Evolutionary conservation across 2,113 vertebrate species (phyloP).

Genomic region (Colius striatus): DNA sequence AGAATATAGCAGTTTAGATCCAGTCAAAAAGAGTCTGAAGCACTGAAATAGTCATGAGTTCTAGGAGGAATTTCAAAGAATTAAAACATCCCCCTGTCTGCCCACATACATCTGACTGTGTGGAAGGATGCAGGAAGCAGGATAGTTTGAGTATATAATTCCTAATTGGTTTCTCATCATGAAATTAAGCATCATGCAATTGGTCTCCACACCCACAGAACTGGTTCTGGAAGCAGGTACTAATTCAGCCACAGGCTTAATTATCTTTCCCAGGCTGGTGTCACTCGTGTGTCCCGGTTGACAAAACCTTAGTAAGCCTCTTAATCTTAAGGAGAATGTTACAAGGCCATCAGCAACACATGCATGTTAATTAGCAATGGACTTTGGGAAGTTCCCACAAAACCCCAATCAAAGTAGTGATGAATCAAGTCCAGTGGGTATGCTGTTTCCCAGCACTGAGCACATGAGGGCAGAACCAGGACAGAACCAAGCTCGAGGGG

Average conservation of each 20-base stretch:
- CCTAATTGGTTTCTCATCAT: slow-evolving; percentile 48
- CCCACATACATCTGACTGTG: background rate
- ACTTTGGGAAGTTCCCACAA: background rate
- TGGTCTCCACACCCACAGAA: slow-evolving; percentile 32
- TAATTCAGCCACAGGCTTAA: background rate
- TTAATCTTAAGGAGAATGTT: slow-evolving; percentile 18
- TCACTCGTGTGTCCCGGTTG: background rate
- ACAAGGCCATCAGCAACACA: background rate
- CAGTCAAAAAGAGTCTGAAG: background rate
- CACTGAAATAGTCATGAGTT: background rate
- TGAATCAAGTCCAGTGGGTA: slow-evolving; percentile 7
- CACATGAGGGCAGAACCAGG: background rate
- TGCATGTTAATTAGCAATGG: background rate
- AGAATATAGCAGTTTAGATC: background rate
- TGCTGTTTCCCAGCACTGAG: background rate
- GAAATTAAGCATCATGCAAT: background rate
- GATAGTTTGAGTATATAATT: background rate
- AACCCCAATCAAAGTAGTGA: background rate
- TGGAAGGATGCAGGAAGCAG: slow-evolving; percentile 40
- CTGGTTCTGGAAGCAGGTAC: slow-evolving; percentile 2
- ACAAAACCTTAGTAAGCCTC: slow-evolving; percentile 29
- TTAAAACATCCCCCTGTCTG: background rate
- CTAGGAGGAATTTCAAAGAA: background rate
- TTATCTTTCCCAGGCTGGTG: slow-evolving; percentile 15
- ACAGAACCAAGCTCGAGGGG: background rate